Percentiles rank a stretch among this genome's conserved stretches.
Conservation (phyloP, 2,113 vertebrate species). For the Ariopsis seemanni region DNA sequence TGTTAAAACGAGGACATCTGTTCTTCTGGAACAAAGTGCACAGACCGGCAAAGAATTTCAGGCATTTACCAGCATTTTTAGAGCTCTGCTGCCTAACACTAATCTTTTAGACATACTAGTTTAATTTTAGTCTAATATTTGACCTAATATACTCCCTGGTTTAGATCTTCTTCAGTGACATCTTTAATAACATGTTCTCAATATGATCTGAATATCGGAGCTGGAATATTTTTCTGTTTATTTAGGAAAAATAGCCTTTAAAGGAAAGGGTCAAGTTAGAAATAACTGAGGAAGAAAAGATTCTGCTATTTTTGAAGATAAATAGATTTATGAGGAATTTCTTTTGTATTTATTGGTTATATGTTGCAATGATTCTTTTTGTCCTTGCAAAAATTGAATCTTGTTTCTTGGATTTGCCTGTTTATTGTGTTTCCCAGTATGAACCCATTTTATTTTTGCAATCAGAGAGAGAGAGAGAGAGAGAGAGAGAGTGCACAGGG, state of each 20-base stretch:
- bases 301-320: not conserved
- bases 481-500: not conserved
- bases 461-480: not conserved
- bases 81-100: not conserved
- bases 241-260: not conserved
- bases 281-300: not conserved
- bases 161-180: not conserved
- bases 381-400: not conserved
- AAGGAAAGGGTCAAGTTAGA: not conserved
- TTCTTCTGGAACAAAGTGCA: not conserved
- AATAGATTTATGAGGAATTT: not conserved
- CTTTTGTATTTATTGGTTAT: not conserved
- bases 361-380: not conserved
- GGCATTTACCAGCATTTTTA: conserved; percentile 24
- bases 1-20: not conserved
- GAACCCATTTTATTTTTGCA: not conserved
- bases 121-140: not conserved
- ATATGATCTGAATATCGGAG: not conserved
- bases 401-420: not conserved
- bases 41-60: not conserved
- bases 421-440: not conserved
- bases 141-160: not conserved
- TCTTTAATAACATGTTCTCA: not conserved
- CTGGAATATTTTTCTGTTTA: not conserved
- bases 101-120: not conserved